A percentile compares a stretch with the other conserved stretches of the same genome.
phyloP scores from a whole-genome alignment of 2,797 vertebrate genomes.

The Adelosebastes latens region DNA sequence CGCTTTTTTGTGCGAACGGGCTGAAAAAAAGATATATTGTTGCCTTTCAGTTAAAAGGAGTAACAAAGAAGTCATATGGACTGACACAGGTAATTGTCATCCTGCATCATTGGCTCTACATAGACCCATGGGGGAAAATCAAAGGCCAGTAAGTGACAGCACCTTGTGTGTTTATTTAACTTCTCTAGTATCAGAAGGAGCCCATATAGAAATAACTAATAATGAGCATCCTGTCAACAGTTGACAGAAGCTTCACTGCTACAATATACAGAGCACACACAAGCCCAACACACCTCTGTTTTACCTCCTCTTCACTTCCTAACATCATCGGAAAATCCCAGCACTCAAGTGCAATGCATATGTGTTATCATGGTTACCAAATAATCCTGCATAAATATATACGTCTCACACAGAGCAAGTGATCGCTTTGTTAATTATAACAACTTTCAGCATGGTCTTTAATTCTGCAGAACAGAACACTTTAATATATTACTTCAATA shows the following conservation, averaged over 20 bases:
- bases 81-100: not conserved
- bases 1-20: no score
- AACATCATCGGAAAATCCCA: not conserved
- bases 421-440: not conserved
- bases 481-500: not conserved
- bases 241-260: not conserved
- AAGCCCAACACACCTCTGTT: not conserved
- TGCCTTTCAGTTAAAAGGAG: not conserved
- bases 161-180: not conserved
- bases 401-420: not conserved
- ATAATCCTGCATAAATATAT: not conserved
- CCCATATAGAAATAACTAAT: not conserved
- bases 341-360: no score
- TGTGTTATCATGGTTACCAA: not conserved
- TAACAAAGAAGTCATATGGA: not conserved
- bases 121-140: not conserved
- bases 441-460: not conserved
- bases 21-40: not conserved
- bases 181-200: not conserved
- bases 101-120: not conserved
- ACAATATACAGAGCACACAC: not conserved
- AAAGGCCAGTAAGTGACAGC: not conserved
- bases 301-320: constrained; percentile 9
- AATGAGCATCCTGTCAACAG: not conserved
- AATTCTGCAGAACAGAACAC: not conserved